Evolutionary conservation across 2,888 invertebrate genomes (phyloP), one percentile per base, ranked within the genome.

Genomic region (Ommatoiulus sabulosus): DNA sequence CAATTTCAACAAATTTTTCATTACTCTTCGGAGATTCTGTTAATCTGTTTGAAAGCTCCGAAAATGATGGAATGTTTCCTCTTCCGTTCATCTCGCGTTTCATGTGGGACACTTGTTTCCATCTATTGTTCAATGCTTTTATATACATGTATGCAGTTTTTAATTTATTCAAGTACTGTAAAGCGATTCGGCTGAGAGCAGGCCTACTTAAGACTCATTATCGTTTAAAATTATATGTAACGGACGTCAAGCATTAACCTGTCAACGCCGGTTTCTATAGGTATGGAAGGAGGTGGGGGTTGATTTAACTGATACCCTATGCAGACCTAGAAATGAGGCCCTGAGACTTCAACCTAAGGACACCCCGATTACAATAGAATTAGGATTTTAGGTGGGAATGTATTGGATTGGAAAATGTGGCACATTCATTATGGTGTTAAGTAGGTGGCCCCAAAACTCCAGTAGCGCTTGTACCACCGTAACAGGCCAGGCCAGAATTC

Each of bases 341-440:
- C 72, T 72, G 72, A 72, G 72, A 72, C 24, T 72, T 72, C n/a
- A 72, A 72, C 72, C 72, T 72, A 72, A 72, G 72, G 72, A 72
- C 72, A 72, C 72, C 24, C 72, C 10, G 72, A 72, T 72, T 72
- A 72, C 72, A 72, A 72, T 72, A 72, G 72, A 72, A 72, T 44
- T 85, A 46, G 85, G 85, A 85, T 85, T 85, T 85, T 85, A 85
- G 85, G 85, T 46, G 85, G 44, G 85, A 44, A 85, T 85, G 85
- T 85, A 85, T 85, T 44, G 46, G 85, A 85, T 44, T 85, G 85
- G 85, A 85, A 85, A 85, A 85, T 85, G 85, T 85, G 85, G 85
- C 44, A 85, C 85, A 46, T 85, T 85, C 85, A 85, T 85, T 85
- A 85, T 85, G 46, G 85, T 85, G 85, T 85, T 85, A 85, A 85